Evolutionary conservation across 2,113 vertebrate species (phyloP).

Genomic region (Natator depressus): DNA sequence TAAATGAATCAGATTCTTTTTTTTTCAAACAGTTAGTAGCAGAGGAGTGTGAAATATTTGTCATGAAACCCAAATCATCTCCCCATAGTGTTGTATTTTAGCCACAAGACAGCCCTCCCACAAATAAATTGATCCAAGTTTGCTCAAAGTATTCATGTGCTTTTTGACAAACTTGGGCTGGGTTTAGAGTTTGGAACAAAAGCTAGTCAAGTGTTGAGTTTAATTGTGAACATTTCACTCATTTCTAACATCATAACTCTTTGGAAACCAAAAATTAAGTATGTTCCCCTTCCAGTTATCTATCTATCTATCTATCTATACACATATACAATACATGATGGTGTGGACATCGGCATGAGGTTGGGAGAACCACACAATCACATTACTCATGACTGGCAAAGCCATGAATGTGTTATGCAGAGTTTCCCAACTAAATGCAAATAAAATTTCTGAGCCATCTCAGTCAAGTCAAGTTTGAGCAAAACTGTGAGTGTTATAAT

Average conservation of each 20-base stretch:
- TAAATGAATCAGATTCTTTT: neutral
- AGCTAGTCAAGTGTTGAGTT: constrained; percentile 52
- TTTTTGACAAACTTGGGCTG: neutral
- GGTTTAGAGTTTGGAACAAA: constrained; percentile 49
- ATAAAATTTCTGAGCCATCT: neutral
- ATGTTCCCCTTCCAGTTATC: constrained; percentile 49
- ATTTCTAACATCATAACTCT: constrained; percentile 58
- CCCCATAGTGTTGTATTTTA: constrained; percentile 2
- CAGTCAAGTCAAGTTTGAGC: neutral
- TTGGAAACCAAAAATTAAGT: constrained; percentile 33
- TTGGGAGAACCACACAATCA: neutral
- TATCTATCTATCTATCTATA: neutral
- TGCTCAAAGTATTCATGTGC: neutral
- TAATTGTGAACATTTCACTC: constrained; percentile 41
- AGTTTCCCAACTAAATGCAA: constrained; percentile 16
- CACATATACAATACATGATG: constrained; percentile 7
- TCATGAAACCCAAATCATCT: constrained; percentile 22
- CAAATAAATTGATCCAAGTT: constrained; percentile 51
- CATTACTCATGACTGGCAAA: constrained; percentile 48
- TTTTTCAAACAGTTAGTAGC: neutral
- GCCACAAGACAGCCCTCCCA: constrained; percentile 15
- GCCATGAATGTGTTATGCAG: neutral
- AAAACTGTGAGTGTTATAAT: constrained; percentile 26
- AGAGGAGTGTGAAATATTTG: neutral
- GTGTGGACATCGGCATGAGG: neutral